phyloP scores from a whole-genome alignment of 2,113 vertebrate species.

The Prionailurus viverrinus region DNA sequence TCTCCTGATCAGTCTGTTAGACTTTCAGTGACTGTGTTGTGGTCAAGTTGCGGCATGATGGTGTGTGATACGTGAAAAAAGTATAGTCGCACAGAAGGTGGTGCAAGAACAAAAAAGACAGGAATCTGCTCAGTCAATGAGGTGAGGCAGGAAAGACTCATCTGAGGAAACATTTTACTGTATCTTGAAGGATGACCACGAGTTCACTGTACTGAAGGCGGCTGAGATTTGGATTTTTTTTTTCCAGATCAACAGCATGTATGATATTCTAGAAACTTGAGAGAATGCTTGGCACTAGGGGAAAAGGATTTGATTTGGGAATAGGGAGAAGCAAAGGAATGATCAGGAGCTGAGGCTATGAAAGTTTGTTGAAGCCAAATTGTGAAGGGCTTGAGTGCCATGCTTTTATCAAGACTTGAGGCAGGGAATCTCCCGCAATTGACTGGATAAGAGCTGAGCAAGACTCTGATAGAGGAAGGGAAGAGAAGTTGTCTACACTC shows the following conservation, averaged over 20 bases:
- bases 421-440: background rate
- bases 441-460: background rate
- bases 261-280: background rate
- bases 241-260: background rate
- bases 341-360: background rate
- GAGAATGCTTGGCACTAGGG: background rate
- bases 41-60: background rate
- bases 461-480: background rate
- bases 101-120: background rate
- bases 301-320: background rate
- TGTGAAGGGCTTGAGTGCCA: background rate
- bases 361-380: background rate
- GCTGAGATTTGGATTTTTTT: background rate
- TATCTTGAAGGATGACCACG: background rate
- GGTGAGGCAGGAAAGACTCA: background rate
- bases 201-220: background rate
- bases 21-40: background rate
- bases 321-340: background rate
- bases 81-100: background rate
- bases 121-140: background rate
- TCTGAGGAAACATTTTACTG: background rate
- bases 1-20: background rate
- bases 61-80: background rate
- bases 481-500: background rate
- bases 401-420: background rate